These are phyloP conservation scores for Apteryx mantelli DNA, from an alignment of 2,113 vertebrate species.

Conservation along the genomic window DNA sequence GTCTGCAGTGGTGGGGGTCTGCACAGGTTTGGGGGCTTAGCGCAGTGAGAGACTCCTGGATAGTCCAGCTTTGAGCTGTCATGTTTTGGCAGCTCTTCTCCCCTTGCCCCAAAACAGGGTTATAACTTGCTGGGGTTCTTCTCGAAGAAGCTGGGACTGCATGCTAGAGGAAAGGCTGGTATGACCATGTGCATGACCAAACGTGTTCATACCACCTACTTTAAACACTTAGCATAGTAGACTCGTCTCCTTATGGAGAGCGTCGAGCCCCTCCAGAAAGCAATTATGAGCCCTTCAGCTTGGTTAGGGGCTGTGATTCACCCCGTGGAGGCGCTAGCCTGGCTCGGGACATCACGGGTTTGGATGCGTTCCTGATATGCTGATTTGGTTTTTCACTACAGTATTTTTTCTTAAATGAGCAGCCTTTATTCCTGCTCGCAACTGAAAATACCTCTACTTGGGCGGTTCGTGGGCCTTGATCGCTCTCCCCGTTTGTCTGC, in stretches of 20 bases:
- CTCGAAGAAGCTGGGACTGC: not conserved
- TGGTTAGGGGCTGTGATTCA: too few species aligned
- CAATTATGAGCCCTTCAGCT: too few species aligned
- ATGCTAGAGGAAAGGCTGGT: too few species aligned
- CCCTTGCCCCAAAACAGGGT: not conserved
- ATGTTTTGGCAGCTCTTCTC: not conserved
- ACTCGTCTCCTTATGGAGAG: too few species aligned
- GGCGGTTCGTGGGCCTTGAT: not conserved
- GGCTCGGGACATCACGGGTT: rapidly evolving
- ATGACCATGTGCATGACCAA: too few species aligned
- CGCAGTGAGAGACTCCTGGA: not conserved
- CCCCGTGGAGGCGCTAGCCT: not conserved
- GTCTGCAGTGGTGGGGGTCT: not conserved
- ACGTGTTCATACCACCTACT: too few species aligned
- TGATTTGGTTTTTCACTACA: not conserved
- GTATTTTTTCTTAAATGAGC: not conserved
- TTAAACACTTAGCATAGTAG: too few species aligned
- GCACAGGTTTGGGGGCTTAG: not conserved
- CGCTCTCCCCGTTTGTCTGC: conserved; percentile 17
- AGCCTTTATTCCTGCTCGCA: not conserved
- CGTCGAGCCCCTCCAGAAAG: too few species aligned
- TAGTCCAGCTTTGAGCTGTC: not conserved
- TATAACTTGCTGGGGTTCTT: not conserved
- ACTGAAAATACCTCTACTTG: not conserved
- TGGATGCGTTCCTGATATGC: not conserved